These are phyloP conservation scores for Pyrocoelia pectoralis DNA, from an alignment of 2,888 invertebrate species.

Conservation along the genomic window DNA sequence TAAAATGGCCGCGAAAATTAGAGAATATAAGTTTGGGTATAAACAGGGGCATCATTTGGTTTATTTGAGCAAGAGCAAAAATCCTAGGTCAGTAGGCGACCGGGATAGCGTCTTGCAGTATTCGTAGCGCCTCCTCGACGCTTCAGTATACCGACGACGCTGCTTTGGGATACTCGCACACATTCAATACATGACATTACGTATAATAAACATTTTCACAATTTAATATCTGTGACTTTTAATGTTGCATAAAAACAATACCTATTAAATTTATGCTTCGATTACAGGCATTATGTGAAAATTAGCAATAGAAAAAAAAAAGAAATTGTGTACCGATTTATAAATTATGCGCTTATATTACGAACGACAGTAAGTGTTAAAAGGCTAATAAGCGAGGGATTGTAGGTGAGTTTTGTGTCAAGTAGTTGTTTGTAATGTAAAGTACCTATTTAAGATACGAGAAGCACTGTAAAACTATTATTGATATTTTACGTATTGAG, in stretches of 20 bases:
- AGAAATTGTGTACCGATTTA: not conserved
- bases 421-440: not conserved
- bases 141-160: conserved; percentile 44
- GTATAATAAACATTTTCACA: not conserved
- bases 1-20: not conserved
- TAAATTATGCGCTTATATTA: not conserved
- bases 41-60: conserved; percentile 32
- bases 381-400: not conserved
- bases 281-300: not conserved
- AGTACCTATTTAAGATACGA: too few species aligned
- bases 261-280: not conserved
- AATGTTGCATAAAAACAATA: not conserved
- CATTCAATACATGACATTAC: conserved; percentile 8
- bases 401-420: not conserved
- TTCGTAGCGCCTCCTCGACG: conserved; percentile 47
- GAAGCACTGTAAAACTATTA: not conserved
- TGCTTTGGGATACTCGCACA: conserved; percentile 26
- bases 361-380: not conserved
- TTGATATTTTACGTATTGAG: not conserved
- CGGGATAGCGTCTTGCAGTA: conserved; percentile 47
- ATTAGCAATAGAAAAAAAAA: not conserved
- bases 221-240: not conserved
- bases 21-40: conserved; percentile 10
- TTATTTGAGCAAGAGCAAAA: conserved; percentile 47
- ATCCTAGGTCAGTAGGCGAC: conserved; percentile 50